phyloP scores from a whole-genome alignment of 2,113 vertebrate species.

The Machaerirhynchus nigripectus region DNA sequence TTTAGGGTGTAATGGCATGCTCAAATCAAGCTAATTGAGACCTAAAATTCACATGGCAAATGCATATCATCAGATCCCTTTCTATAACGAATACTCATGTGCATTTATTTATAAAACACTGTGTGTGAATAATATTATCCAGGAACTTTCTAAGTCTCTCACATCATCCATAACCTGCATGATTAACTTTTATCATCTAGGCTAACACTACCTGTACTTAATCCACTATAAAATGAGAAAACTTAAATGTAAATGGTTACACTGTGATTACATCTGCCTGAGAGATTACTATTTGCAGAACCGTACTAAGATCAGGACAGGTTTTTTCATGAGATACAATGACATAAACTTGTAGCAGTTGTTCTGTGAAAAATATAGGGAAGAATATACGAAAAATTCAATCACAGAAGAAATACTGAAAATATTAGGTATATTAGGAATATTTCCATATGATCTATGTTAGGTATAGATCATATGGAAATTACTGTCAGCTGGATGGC shows the following conservation, averaged over 20 bases:
- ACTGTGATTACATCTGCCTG: neutral
- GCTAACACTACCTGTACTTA: neutral
- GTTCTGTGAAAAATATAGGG: neutral
- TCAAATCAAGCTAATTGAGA: neutral
- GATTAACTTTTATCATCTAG: neutral
- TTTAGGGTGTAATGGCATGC: neutral
- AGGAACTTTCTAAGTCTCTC: neutral
- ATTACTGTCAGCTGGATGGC: neutral
- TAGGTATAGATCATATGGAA: neutral
- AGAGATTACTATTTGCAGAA: neutral
- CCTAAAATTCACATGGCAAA: neutral
- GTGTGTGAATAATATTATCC: neutral
- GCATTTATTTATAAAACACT: neutral
- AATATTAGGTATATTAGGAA: too few species aligned
- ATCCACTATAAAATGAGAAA: neutral
- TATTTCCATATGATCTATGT: too few species aligned
- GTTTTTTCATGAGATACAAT: neutral
- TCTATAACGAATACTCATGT: neutral
- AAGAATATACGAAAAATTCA: neutral
- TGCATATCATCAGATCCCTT: neutral
- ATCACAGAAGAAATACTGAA: neutral
- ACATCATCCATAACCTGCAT: neutral
- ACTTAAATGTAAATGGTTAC: neutral
- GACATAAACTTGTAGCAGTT: neutral
- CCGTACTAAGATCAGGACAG: neutral